A percentile compares a stretch with the other conserved stretches of the same genome.
phyloP scores from a whole-genome alignment of 2,888 invertebrate genomes.

The Cosmopolites sordidus region DNA sequence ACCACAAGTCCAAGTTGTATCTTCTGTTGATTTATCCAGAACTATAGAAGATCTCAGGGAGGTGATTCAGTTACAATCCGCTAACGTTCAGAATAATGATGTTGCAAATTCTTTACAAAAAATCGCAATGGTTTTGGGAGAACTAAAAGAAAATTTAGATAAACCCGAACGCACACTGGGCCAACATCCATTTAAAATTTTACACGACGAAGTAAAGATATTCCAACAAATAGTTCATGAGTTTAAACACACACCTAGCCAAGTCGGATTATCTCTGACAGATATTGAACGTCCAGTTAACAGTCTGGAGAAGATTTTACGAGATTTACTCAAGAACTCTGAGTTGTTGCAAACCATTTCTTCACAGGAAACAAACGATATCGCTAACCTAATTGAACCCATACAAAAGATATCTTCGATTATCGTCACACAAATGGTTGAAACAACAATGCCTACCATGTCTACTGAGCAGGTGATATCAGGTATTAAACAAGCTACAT shows the following conservation, averaged over 20 bases:
- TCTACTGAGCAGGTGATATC: neutral
- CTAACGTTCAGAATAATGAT: too few relatives aligned
- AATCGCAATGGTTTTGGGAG: neutral
- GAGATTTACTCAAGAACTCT: neutral
- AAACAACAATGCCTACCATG: neutral
- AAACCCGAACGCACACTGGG: neutral
- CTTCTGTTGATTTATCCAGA: neutral
- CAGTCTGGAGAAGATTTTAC: neutral
- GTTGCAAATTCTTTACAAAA: neutral
- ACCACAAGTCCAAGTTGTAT: slow-evolving; percentile 13
- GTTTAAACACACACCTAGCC: neutral
- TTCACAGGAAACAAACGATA: neutral
- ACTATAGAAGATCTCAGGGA: too few relatives aligned
- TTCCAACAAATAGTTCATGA: slow-evolving; percentile 7
- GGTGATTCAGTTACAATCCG: too few relatives aligned
- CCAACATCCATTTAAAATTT: neutral
- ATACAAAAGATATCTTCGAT: slow-evolving; percentile 21
- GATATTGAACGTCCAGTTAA: slow-evolving; percentile 1
- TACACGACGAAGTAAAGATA: slow-evolving; percentile 1
- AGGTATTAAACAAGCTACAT: slow-evolving; percentile 9
- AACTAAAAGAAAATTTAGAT: neutral
- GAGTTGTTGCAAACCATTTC: neutral
- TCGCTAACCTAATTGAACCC: slow-evolving; percentile 11
- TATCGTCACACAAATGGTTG: slow-evolving; percentile 1
- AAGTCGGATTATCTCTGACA: slow-evolving; percentile 2